Percentiles rank a stretch among this genome's conserved stretches.
Conservation (phyloP, 1,140 invertebrate species). For the Apis cerana region DNA sequence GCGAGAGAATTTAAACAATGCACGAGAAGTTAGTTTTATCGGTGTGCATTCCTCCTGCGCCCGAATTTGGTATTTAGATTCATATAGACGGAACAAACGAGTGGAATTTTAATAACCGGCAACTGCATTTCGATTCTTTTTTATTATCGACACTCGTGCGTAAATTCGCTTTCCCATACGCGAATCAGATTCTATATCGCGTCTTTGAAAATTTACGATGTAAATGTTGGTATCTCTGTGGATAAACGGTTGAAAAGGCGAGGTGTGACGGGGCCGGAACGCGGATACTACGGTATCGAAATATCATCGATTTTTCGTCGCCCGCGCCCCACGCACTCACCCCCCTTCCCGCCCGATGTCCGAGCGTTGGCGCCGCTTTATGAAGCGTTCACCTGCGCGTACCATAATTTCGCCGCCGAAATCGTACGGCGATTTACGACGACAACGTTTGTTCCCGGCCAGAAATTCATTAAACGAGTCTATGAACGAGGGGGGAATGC, state of each 20-base stretch:
- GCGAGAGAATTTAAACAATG: too few relatives aligned
- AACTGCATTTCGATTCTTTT: background rate
- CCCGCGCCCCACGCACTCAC: background rate
- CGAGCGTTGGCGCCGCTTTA: background rate
- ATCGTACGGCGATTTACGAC: background rate
- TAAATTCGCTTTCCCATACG: too few relatives aligned
- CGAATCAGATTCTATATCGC: background rate
- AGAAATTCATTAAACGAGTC: slow-evolving; percentile 30
- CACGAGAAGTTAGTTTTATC: too few relatives aligned
- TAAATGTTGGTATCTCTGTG: background rate
- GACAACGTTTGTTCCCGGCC: background rate
- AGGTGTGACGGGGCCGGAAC: background rate
- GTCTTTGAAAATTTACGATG: slow-evolving; percentile 10
- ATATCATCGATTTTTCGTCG: slow-evolving; percentile 33
- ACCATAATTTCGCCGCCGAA: slow-evolving; percentile 24
- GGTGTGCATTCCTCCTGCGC: too few relatives aligned
- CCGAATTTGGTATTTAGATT: too few relatives aligned
- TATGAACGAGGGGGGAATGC: background rate
- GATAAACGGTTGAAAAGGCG: background rate
- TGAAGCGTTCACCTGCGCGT: background rate
- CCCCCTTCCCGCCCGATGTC: background rate
- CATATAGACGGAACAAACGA: background rate
- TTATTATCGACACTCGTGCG: too few relatives aligned
- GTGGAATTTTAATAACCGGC: background rate
- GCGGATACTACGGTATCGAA: background rate